These are phyloP conservation scores for Siphonodentalium dalli DNA, from an alignment of 2,888 invertebrate species.

Conservation along the genomic window DNA sequence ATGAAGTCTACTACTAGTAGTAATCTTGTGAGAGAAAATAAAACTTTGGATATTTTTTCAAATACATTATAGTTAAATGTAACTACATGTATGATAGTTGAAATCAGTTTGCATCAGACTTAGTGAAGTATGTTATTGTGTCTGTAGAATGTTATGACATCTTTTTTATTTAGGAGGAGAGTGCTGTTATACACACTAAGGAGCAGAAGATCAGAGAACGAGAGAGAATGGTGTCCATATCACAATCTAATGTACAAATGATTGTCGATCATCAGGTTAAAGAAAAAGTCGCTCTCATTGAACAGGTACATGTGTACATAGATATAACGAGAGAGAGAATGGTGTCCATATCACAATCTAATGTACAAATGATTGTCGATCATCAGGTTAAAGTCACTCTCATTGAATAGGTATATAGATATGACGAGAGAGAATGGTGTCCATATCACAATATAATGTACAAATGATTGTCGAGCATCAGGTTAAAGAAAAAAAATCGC, in stretches of 20 bases:
- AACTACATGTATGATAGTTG: not conserved
- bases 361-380: too few relatives aligned
- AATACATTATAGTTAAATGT: too few relatives aligned
- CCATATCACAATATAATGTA: slow-evolving; percentile 49
- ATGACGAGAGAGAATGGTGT: slow-evolving; percentile 49
- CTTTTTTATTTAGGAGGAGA: slow-evolving; percentile 47
- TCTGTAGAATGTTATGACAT: not conserved
- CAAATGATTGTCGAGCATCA: slow-evolving; percentile 52
- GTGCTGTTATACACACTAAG: slow-evolving; percentile 44
- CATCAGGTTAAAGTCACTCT: too few relatives aligned
- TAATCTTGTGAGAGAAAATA: too few relatives aligned
- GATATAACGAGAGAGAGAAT: too few relatives aligned
- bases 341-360: too few relatives aligned
- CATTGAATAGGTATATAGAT: too few relatives aligned
- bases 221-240: slow-evolving; percentile 49
- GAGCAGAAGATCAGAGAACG: slow-evolving; percentile 50
- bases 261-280: slow-evolving; percentile 50
- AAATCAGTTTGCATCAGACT: not conserved
- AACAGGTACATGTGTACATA: too few relatives aligned
- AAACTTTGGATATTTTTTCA: too few relatives aligned
- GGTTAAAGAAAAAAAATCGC: slow-evolving; percentile 44
- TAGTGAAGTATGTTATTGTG: not conserved
- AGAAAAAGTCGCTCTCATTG: slow-evolving; percentile 40
- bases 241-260: slow-evolving; percentile 51
- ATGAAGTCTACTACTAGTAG: too few relatives aligned